These are phyloP conservation scores for Scomber japonicus DNA, from an alignment of 2,113 vertebrate genomes.

Conservation along the genomic window DNA sequence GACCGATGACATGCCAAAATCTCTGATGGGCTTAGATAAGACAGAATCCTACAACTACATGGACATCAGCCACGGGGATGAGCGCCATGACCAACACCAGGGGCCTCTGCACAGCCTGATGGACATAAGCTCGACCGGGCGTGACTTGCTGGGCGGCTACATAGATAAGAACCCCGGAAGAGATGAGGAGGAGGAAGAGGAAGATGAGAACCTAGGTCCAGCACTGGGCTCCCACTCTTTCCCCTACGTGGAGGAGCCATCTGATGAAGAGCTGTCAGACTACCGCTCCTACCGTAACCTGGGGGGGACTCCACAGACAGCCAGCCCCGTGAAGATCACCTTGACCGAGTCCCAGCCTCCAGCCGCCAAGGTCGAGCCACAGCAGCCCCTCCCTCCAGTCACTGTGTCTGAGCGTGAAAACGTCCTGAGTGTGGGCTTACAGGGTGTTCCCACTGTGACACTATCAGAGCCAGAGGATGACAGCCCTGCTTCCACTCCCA, in stretches of 20 bases:
- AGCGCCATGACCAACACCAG: slow-evolving; percentile 68
- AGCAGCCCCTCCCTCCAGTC: slow-evolving; percentile 59
- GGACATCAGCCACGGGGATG: slow-evolving; percentile 92
- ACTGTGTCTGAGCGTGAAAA: slow-evolving; percentile 77
- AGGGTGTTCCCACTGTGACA: slow-evolving; percentile 92
- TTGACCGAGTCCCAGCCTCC: slow-evolving; percentile 86
- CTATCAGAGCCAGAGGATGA: slow-evolving; percentile 97
- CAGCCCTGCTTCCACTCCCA: slow-evolving; percentile 92
- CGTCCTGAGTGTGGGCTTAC: slow-evolving; percentile 89
- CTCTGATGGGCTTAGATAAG: slow-evolving; percentile 89
- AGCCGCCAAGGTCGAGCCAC: slow-evolving; percentile 58
- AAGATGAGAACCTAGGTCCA: slow-evolving; percentile 78
- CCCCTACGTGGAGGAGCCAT: slow-evolving; percentile 88
- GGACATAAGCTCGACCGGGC: slow-evolving; percentile 79
- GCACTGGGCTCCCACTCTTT: slow-evolving; percentile 84
- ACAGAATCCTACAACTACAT: slow-evolving; percentile 95
- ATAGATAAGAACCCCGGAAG: slow-evolving; percentile 75
- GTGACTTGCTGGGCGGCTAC: slow-evolving; percentile 74
- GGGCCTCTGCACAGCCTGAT: slow-evolving; percentile 66
- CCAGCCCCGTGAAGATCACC: slow-evolving; percentile 90
- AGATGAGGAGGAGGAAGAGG: slow-evolving; percentile 69
- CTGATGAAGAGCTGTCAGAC: slow-evolving; percentile 86
- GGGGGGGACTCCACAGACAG: slow-evolving; percentile 80
- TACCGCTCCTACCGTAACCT: slow-evolving; percentile 84
- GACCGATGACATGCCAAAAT: slow-evolving; percentile 86